These are phyloP conservation scores for Nymphicus hollandicus DNA, from an alignment of 2,113 vertebrate genomes.

Conservation along the genomic window DNA sequence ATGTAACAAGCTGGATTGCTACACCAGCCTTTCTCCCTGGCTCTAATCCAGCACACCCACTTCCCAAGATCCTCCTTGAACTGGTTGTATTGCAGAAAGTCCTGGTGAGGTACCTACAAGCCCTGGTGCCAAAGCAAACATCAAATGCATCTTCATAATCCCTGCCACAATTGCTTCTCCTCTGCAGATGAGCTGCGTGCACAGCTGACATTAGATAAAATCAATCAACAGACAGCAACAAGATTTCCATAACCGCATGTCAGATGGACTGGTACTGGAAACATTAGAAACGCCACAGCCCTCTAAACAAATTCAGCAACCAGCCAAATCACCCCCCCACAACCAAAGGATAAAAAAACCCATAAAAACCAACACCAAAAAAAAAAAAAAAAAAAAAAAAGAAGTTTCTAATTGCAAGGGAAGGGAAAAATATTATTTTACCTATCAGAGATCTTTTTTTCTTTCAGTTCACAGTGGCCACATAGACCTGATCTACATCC, in stretches of 20 bases:
- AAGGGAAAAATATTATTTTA: neutral
- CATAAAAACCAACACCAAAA: neutral
- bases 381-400: neutral
- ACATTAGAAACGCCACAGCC: neutral
- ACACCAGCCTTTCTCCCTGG: neutral
- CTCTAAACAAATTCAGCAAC: neutral
- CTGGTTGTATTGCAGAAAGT: neutral
- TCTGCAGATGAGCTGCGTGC: neutral
- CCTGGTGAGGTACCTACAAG: neutral
- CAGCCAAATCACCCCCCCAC: neutral
- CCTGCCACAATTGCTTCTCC: neutral
- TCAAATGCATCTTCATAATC: neutral
- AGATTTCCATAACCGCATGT: fast-evolving
- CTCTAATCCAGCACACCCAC: neutral
- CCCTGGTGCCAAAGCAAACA: neutral
- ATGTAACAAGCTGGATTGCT: neutral
- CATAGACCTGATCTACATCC: neutral
- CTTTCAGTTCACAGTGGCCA: neutral
- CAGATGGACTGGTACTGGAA: neutral
- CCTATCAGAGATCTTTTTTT: neutral
- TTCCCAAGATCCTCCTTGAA: neutral
- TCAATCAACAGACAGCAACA: neutral
- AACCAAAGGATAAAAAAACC: neutral
- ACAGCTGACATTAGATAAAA: neutral
- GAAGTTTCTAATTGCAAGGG: neutral